Conservation (phyloP, 2,797 vertebrate genomes). For the Smutsia temminckii region DNA sequence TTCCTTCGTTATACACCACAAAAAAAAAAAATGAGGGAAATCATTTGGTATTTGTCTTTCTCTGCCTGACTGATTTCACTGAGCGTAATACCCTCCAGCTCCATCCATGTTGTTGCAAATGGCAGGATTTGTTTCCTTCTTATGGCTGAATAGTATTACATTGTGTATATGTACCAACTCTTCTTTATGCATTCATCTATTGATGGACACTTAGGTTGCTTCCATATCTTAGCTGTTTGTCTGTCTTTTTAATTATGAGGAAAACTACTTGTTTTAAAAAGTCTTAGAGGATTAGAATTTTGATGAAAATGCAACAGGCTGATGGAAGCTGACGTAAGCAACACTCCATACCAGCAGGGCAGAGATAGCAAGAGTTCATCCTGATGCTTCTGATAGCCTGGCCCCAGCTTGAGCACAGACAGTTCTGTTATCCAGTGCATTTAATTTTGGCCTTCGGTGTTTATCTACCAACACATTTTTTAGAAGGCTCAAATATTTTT, state of each 20-base stretch:
- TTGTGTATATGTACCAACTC: too few relatives aligned
- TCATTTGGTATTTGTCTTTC: too few relatives aligned
- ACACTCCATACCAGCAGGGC: neutral
- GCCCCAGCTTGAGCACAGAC: neutral
- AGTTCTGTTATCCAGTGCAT: neutral
- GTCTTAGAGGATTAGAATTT: neutral
- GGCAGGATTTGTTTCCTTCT: too few relatives aligned
- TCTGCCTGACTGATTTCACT: too few relatives aligned
- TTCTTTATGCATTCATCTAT: too few relatives aligned
- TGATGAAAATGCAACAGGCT: neutral
- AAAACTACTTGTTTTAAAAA: conserved; percentile 33
- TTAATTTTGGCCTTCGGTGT: neutral
- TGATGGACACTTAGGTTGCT: too few relatives aligned
- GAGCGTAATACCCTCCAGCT: too few relatives aligned
- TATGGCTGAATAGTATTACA: too few relatives aligned
- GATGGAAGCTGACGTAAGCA: neutral
- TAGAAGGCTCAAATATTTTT: neutral
- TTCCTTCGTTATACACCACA: too few relatives aligned
- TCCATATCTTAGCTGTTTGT: too few relatives aligned
- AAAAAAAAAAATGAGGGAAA: too few relatives aligned
- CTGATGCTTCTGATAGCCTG: neutral
- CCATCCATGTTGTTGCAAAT: too few relatives aligned
- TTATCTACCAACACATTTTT: neutral
- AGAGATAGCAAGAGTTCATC: fast-evolving
- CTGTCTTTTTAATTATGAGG: conserved; percentile 41